Evolutionary conservation across 2,888 invertebrate genomes (phyloP).

Genomic region (Hoplodrina blanda): DNA sequence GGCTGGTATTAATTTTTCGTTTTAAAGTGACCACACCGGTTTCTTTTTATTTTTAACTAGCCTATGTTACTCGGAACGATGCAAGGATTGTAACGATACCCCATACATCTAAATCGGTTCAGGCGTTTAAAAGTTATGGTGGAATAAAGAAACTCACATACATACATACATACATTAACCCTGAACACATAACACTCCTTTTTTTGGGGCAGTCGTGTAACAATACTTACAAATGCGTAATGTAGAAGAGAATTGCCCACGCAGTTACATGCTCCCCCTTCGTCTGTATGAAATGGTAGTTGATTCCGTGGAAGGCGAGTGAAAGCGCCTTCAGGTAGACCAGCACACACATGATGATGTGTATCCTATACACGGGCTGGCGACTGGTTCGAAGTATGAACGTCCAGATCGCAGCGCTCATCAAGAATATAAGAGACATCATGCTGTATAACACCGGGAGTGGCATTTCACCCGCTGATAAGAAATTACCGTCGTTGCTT

Average conservation of each 20-base stretch:
- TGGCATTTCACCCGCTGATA: constrained; percentile 99
- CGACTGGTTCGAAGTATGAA: constrained; percentile 95
- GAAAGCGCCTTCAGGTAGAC: constrained; percentile 98
- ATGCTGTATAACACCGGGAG: constrained; percentile 97
- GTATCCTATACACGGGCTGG: constrained; percentile 97
- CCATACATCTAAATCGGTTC: too few relatives aligned
- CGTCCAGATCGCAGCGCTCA: constrained; percentile 98
- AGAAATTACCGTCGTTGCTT: constrained; percentile 95
- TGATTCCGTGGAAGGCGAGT: constrained; percentile 98
- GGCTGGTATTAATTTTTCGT: too few relatives aligned
- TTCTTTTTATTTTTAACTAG: too few relatives aligned
- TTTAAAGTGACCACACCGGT: too few relatives aligned
- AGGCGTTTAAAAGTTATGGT: too few relatives aligned
- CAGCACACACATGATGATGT: constrained; percentile 98
- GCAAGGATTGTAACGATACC: too few relatives aligned
- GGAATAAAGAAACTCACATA: too few relatives aligned
- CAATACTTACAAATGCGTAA: constrained; percentile 97
- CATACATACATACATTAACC: too few relatives aligned
- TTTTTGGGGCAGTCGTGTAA: constrained; percentile 16
- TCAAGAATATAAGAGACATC: constrained; percentile 97
- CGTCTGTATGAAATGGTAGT: constrained; percentile 98
- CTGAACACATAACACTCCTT: too few relatives aligned
- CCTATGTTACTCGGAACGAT: too few relatives aligned
- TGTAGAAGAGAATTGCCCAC: constrained; percentile 99
- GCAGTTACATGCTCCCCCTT: constrained; percentile 98